Base-by-base conservation (phyloP, 2,888 invertebrate genomes). In the Coelopa pilipes region DNA sequence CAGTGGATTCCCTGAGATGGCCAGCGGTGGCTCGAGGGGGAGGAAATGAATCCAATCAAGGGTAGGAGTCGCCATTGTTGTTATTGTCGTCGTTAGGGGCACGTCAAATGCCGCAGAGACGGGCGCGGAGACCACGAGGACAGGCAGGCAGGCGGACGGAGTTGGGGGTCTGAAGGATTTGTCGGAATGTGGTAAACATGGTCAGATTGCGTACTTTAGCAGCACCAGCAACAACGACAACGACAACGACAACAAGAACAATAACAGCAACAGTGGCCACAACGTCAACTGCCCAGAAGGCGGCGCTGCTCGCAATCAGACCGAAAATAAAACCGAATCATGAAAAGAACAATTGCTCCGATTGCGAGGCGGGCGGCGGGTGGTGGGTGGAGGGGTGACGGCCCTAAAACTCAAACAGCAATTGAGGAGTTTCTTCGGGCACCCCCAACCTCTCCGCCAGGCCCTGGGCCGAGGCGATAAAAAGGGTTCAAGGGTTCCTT, bases 181-280 rank as follows among this genome's bases (percentile, higher is more conserved):
- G 66, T 66, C 47, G 10, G 17, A 66, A 49, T 66, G 66, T 47
- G 66, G 66, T 66, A 34, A 59, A 59, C 21, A 59, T 15, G 34
- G 34, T 34, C 34, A 34, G 34, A 34, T 34, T 34, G 34, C 4
- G 34, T 7, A 34, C 34, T 34, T 34, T 34, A 34, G 7, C 34
- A 34, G 7, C n/a, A n/a, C n/a, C 34, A 34, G 34, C 34, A 34
- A 34, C 34, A 34, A 34, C 34, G 34, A 59, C 15, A 9, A 46
- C 10, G 21, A 5, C 34, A 63, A 24, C 45, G n/a, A 2, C 3
- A 59, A 59, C 19, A 59, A 59, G 19, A 59, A 59, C 9, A 59
- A 59, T 57, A 55, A 1, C n/a, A 34, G 7, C 17, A 55, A 1
- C n/a, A 34, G 7, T 34, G 2, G 2, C 34, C 34, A 34, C 34